phyloP scores from a whole-genome alignment of 1,140 invertebrate species.

The Cydia strobilella region DNA sequence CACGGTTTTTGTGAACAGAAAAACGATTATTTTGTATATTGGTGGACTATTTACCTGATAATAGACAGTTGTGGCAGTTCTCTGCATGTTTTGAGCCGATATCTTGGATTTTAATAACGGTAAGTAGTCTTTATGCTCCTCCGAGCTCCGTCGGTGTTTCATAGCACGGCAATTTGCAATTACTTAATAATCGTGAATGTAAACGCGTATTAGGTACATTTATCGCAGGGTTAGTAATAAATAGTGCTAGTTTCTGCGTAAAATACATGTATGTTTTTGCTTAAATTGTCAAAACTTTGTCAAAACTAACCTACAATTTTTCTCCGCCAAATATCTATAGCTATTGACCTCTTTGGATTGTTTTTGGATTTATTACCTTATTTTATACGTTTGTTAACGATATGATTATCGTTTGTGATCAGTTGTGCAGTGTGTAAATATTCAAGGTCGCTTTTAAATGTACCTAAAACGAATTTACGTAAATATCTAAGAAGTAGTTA shows the following conservation, averaged over 20 bases:
- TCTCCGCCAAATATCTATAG: background rate
- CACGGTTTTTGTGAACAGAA: conserved; percentile 6
- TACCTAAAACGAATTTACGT: no score
- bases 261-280: background rate
- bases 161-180: conserved; percentile 7
- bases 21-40: conserved; percentile 19
- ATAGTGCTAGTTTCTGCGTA: background rate
- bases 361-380: background rate
- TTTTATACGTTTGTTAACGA: background rate
- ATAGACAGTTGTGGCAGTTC: conserved; percentile 1
- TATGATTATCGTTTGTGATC: background rate
- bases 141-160: background rate
- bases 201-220: conserved; percentile 12
- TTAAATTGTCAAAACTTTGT: background rate
- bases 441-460: background rate
- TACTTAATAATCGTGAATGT: conserved; percentile 14
- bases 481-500: no score
- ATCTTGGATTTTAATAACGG: conserved; percentile 17
- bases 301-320: background rate
- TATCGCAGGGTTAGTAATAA: background rate
- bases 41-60: conserved; percentile 3
- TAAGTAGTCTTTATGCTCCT: conserved; percentile 12
- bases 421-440: background rate
- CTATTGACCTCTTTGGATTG: background rate
- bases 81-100: background rate